Conservation (phyloP, 2,797 vertebrate genomes). For the Otus scops region DNA sequence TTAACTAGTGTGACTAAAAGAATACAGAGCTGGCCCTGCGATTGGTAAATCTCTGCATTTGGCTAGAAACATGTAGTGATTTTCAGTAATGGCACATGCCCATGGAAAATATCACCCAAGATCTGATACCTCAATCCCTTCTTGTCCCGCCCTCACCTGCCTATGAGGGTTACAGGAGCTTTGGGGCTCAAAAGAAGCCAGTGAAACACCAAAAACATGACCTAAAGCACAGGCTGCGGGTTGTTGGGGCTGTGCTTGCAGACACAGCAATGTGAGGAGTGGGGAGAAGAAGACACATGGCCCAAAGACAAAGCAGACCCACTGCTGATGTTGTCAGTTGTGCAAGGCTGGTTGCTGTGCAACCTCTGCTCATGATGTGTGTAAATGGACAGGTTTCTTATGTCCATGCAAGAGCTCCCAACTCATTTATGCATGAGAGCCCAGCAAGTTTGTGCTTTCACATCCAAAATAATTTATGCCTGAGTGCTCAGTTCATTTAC, state of each 20-base stretch:
- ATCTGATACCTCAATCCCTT: background rate
- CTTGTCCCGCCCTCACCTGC: background rate
- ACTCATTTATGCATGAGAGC: background rate
- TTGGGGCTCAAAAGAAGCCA: background rate
- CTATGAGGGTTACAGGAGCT: background rate
- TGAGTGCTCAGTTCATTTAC: background rate
- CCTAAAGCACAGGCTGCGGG: background rate
- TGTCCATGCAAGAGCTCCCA: background rate
- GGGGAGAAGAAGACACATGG: background rate
- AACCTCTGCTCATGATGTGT: background rate
- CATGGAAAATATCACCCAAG: background rate
- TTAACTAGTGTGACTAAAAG: background rate
- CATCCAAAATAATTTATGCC: background rate
- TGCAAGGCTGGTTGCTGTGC: background rate
- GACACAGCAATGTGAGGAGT: accelerated
- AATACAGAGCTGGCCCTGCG: background rate
- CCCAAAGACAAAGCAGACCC: background rate
- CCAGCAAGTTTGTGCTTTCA: background rate
- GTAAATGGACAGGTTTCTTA: background rate
- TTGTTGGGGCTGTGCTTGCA: background rate
- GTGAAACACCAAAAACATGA: background rate
- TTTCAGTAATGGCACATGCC: background rate
- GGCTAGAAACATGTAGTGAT: background rate
- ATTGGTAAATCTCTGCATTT: background rate
- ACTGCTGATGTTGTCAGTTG: background rate